These are phyloP conservation scores for Camptogramma bilineatum DNA, from an alignment of 2,888 invertebrate species.

Conservation along the genomic window DNA sequence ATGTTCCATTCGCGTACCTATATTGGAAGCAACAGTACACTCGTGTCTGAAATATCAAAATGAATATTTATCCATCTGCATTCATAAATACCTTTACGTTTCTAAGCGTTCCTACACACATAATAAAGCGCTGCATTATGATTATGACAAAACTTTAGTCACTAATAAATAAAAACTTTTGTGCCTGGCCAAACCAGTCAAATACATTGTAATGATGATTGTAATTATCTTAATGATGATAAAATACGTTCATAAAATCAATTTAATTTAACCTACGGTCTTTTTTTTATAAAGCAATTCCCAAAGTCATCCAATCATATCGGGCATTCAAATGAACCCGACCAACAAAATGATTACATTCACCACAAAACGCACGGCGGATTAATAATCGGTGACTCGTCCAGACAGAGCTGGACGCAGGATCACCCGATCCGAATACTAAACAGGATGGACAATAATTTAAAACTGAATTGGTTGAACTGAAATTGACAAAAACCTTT, in stretches of 20 bases:
- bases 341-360: conserved; percentile 49
- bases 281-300: conserved; percentile 47
- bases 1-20: neutral
- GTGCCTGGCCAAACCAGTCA: too few relatives aligned
- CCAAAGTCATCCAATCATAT: conserved; percentile 52
- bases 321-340: conserved; percentile 54
- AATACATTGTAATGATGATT: too few relatives aligned
- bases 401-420: conserved; percentile 68
- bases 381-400: conserved; percentile 66
- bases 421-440: conserved; percentile 69
- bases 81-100: neutral
- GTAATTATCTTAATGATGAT: neutral
- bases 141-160: too few relatives aligned
- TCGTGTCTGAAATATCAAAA: neutral
- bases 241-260: neutral
- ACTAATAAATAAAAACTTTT: too few relatives aligned
- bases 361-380: conserved; percentile 70
- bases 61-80: neutral
- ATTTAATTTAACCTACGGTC: conserved; percentile 1
- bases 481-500: neutral
- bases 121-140: too few relatives aligned
- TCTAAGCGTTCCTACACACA: too few relatives aligned
- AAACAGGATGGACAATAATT: conserved; percentile 50
- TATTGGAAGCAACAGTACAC: neutral
- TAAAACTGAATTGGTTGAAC: conserved; percentile 2